Conservation (phyloP, 2,113 vertebrate species). For the Leptodactylus fuscus region DNA sequence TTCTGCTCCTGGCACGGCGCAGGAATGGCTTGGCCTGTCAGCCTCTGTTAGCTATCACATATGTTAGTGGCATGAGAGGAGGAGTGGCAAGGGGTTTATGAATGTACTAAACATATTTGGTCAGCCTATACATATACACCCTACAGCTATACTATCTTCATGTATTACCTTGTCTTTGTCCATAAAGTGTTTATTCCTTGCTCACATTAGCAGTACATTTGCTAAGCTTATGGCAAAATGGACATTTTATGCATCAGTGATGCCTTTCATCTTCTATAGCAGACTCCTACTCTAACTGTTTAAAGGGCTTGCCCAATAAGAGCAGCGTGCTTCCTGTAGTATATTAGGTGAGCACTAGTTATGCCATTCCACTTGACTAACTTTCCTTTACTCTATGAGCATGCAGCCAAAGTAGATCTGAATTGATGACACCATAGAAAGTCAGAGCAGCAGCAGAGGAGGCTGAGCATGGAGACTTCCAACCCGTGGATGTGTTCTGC, state of each 20-base stretch:
- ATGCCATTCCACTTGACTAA: no score
- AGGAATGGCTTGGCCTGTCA: constrained; percentile 54
- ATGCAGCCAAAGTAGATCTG: no score
- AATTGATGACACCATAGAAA: no score
- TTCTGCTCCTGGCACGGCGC: constrained; percentile 16
- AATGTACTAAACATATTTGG: not conserved
- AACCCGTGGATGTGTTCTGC: no score
- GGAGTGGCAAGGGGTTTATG: constrained; percentile 1
- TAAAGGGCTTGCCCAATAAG: not conserved
- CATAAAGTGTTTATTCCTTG: not conserved
- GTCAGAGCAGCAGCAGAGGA: no score
- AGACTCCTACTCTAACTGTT: not conserved
- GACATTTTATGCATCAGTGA: not conserved
- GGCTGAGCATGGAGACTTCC: no score
- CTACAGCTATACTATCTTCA: not conserved
- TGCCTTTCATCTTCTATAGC: not conserved
- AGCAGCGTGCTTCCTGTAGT: no score
- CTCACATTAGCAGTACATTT: not conserved
- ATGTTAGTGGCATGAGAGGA: constrained; percentile 62
- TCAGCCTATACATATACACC: not conserved
- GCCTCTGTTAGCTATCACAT: constrained; percentile 68
- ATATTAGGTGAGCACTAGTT: no score
- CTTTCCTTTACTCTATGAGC: no score
- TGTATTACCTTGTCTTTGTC: no score
- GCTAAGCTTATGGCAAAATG: not conserved